Evolutionary conservation across 1,140 invertebrate genomes (phyloP).

Genomic region (Mylabris phalerata): DNA sequence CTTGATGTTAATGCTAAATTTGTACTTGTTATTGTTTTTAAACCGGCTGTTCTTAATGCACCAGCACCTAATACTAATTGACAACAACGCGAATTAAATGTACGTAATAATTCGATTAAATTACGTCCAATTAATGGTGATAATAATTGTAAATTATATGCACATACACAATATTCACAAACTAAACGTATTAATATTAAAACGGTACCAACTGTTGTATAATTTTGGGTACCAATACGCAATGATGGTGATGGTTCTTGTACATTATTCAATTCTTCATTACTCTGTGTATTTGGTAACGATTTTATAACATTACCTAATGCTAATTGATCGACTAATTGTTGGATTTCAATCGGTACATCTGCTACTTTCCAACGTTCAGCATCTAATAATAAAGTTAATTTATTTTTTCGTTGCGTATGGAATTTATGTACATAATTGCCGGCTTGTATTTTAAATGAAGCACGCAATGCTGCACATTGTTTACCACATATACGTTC

Average conservation of each 20-base stretch:
- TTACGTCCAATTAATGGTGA: slow-evolving; percentile 65
- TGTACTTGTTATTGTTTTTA: slow-evolving; percentile 94
- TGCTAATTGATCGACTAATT: slow-evolving; percentile 68
- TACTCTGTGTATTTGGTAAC: slow-evolving; percentile 29
- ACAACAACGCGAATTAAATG: slow-evolving; percentile 89
- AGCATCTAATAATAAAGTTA: slow-evolving; percentile 76
- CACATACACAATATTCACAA: slow-evolving; percentile 82
- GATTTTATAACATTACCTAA: slow-evolving; percentile 40
- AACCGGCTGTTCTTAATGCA: slow-evolving; percentile 85
- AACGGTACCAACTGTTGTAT: slow-evolving; percentile 77
- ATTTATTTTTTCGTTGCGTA: slow-evolving; percentile 75
- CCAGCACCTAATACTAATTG: slow-evolving; percentile 93
- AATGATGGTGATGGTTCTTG: slow-evolving; percentile 48
- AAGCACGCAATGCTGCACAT: slow-evolving; percentile 72
- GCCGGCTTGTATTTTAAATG: slow-evolving; percentile 81
- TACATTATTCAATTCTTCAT: slow-evolving; percentile 23
- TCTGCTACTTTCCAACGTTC: slow-evolving; percentile 94
- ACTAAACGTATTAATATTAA: slow-evolving; percentile 81
- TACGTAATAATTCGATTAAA: slow-evolving; percentile 78
- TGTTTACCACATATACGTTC: slow-evolving; percentile 70
- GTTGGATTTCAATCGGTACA: slow-evolving; percentile 80
- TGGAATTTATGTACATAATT: slow-evolving; percentile 91
- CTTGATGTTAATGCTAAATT: slow-evolving; percentile 89
- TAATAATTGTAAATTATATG: slow-evolving; percentile 57
- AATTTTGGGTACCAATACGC: slow-evolving; percentile 72